Percentiles rank a stretch among this genome's conserved stretches.
phyloP scores from a whole-genome alignment of 2,888 invertebrate genomes.

The Macrostomum cliftonense region DNA sequence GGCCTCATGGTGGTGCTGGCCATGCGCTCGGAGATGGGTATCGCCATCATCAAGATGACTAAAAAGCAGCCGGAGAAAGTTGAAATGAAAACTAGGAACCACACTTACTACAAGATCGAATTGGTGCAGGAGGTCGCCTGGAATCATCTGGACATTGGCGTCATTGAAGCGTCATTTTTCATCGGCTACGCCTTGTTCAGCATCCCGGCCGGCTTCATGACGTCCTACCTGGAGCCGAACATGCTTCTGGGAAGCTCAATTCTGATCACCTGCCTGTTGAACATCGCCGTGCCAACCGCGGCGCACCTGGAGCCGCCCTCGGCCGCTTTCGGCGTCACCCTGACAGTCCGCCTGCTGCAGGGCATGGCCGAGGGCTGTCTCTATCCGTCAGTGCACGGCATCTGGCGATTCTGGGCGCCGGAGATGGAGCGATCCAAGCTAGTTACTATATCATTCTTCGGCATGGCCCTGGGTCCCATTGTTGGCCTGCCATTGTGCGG shows the following conservation, averaged over 20 bases:
- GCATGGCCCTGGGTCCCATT: slow-evolving; percentile 9
- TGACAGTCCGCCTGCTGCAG: slow-evolving; percentile 6
- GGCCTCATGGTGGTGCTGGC: slow-evolving; percentile 6
- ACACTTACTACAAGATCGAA: not conserved
- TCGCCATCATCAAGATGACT: slow-evolving; percentile 8
- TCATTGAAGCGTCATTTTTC: slow-evolving; percentile 9
- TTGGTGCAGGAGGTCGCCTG: not conserved
- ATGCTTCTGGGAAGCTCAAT: slow-evolving; percentile 3
- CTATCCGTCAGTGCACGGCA: slow-evolving; percentile 4
- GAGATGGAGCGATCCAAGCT: slow-evolving; percentile 7
- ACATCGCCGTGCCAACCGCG: slow-evolving; percentile 5
- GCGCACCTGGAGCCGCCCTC: not conserved
- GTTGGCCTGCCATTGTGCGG: slow-evolving; percentile 9
- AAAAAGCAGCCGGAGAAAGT: not conserved
- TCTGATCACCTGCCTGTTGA: slow-evolving; percentile 2
- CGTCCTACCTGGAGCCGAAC: slow-evolving; percentile 6
- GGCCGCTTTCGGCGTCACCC: not conserved
- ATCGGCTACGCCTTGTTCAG: slow-evolving; percentile 9
- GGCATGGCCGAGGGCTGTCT: slow-evolving; percentile 11
- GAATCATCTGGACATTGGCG: slow-evolving; percentile 4
- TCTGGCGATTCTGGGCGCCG: slow-evolving; percentile 10
- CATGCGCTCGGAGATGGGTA: slow-evolving; percentile 9
- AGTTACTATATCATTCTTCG: slow-evolving; percentile 8
- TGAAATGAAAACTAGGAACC: too few relatives aligned
- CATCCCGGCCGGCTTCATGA: slow-evolving; percentile 7